A percentile compares a stretch with the other conserved stretches of the same genome.
Evolutionary conservation across 2,797 vertebrate genomes (phyloP).

Genomic region (Gouania willdenowi): DNA sequence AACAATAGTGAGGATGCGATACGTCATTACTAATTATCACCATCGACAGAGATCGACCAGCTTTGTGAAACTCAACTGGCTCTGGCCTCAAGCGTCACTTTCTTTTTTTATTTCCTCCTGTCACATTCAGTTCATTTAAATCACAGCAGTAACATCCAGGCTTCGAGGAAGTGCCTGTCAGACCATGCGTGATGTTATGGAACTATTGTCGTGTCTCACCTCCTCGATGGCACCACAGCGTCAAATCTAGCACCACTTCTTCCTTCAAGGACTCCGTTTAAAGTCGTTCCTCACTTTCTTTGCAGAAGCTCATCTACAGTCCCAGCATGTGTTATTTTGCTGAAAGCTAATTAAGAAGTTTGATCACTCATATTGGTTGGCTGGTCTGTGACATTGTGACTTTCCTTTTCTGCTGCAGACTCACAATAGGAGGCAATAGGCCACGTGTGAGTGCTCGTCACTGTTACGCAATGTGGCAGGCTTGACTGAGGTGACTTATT

Average conservation of each 20-base stretch:
- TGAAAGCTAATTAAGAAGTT: slow-evolving; percentile 15
- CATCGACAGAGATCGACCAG: not conserved
- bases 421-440: slow-evolving; percentile 16
- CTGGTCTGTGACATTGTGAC: no score
- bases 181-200: not conserved
- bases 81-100: no score
- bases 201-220: not conserved
- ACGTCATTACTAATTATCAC: no score
- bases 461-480: slow-evolving; percentile 8
- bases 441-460: slow-evolving; percentile 10
- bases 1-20: no score
- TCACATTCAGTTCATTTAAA: slow-evolving; percentile 1
- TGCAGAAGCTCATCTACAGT: not conserved
- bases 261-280: not conserved
- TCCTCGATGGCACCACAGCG: not conserved
- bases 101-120: no score
- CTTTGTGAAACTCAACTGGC: not conserved
- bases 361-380: not conserved
- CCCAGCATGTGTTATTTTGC: not conserved
- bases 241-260: not conserved
- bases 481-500: slow-evolving; percentile 21
- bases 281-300: not conserved
- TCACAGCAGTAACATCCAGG: not conserved
- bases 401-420: not conserved
- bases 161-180: slow-evolving; percentile 1